Conservation (phyloP, 2,888 invertebrate species). For the Anthrax anthrax region DNA sequence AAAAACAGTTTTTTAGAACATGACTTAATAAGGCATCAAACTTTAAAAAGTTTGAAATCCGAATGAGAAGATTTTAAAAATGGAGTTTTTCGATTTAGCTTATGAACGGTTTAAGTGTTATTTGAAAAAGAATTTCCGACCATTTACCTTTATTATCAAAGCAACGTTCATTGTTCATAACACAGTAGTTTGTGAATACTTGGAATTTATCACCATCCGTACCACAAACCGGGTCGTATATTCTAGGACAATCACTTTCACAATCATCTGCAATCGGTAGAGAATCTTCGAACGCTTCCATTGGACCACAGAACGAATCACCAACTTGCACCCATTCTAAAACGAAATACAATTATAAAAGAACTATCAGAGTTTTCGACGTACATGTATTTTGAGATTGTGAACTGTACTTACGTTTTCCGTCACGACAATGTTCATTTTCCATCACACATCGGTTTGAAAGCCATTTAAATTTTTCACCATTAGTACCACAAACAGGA, state of each 20-base stretch:
- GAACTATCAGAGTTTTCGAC: background rate
- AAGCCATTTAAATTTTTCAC: conserved; percentile 5
- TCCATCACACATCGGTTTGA: conserved; percentile 4
- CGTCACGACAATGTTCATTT: background rate
- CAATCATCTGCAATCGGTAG: background rate
- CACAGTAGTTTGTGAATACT: background rate
- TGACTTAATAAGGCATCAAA: no score
- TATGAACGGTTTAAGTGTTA: no score
- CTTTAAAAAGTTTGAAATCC: no score
- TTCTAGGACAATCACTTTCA: background rate
- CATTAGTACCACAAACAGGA: conserved; percentile 9
- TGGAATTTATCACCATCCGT: background rate
- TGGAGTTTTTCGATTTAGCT: no score
- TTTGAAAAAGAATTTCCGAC: no score
- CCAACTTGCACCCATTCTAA: background rate
- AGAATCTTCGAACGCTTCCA: no score
- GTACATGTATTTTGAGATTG: background rate
- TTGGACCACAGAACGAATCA: no score
- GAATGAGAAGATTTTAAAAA: no score
- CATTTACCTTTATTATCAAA: background rate
- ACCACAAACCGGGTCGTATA: conserved; percentile 1
- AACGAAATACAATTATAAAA: background rate
- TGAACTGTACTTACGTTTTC: background rate
- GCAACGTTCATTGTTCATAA: background rate
- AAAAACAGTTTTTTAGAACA: no score